Evolutionary conservation across 2,113 vertebrate genomes (phyloP), one percentile per base, ranked within the genome.

Genomic region (Vanacampus margaritifer): DNA sequence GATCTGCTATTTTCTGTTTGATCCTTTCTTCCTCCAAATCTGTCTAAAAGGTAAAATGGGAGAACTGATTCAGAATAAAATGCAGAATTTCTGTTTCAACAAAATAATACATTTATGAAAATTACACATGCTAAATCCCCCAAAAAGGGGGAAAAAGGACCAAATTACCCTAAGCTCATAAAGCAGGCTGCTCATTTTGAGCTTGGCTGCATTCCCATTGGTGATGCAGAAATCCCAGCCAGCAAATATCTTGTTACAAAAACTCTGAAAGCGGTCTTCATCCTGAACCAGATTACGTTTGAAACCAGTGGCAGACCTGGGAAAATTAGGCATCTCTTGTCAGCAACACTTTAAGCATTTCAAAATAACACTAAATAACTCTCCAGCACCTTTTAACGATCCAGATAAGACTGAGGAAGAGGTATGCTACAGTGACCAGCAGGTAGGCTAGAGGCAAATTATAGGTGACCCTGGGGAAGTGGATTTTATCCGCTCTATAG

Each of bases 151-250:
- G 7, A n/a, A 9, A 6, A 17, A 24, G 24, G 0, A 59, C 16
- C 8, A 8, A 46, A 89, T 85, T 64, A 98, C 97, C 85, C 86
- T 91, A 23, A 99, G 93, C 85, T 99, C 96, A 0, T 93, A 95
- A 0, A 89, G 92, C 67, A 98, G 85, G 75, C 94, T 97, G 84
- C 89, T 92, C 14, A 93, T 94, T 78, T 95, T 98, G 26, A 96
- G 82, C 28, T 6, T 70, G 0, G 94, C 91, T 11, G 93, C 93
- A 1, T 81, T 91, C 41, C 85, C 88, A 60, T 94, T 94, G 66
- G 94, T 96, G 82, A 98, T 96, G 74, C 96, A 95, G 86, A 97
- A 99, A 74, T 99, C 96, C 97, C 97, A 99, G 78, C 96, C 96
- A 0, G 97, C 91, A 73, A 99, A 98, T 62, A 99, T 89, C 87